Evolutionary conservation across 2,113 vertebrate genomes (phyloP), one percentile per base, ranked within the genome.

Genomic region (Scophthalmus maximus): DNA sequence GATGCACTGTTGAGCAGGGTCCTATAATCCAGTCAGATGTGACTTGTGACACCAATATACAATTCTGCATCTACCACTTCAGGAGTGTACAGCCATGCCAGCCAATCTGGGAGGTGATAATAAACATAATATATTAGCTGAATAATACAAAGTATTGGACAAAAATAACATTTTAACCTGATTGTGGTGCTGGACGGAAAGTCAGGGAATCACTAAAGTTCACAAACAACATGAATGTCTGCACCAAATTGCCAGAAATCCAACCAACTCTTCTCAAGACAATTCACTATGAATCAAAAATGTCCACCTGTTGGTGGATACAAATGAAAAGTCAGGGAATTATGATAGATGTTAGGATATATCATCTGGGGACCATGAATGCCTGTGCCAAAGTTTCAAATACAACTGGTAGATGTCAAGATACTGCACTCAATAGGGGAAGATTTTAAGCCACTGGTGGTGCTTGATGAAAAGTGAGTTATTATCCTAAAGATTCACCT

Each of bases 61-160:
- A 25, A 59, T 46, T 59, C 51, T 73, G 52, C 56, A 61, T 70
- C 18, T 49, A 63, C 29, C 38, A 58, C 56, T 23, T 75, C 23
- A 55, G n/a, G n/a, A n/a, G n/a, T n/a, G n/a, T n/a, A n/a, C n/a
- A n/a, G n/a, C n/a, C n/a, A n/a, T n/a, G n/a, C n/a, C n/a, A n/a
- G n/a, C n/a, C n/a, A n/a, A n/a, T n/a, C n/a, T n/a, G n/a, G n/a
- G n/a, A n/a, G n/a, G n/a, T n/a, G n/a, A n/a, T n/a, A n/a, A n/a
- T n/a, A n/a, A n/a, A n/a, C n/a, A n/a, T n/a, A n/a, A n/a, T n/a
- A n/a, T n/a, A n/a, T n/a, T n/a, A n/a, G n/a, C n/a, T n/a, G n/a
- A n/a, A n/a, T n/a, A n/a, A n/a, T n/a, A n/a, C n/a, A n/a, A n/a
- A n/a, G 4, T 17, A 42, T 1, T 40, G 38, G 11, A 40, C 38